phyloP scores from a whole-genome alignment of 2,113 vertebrate genomes.

The Talpa occidentalis region DNA sequence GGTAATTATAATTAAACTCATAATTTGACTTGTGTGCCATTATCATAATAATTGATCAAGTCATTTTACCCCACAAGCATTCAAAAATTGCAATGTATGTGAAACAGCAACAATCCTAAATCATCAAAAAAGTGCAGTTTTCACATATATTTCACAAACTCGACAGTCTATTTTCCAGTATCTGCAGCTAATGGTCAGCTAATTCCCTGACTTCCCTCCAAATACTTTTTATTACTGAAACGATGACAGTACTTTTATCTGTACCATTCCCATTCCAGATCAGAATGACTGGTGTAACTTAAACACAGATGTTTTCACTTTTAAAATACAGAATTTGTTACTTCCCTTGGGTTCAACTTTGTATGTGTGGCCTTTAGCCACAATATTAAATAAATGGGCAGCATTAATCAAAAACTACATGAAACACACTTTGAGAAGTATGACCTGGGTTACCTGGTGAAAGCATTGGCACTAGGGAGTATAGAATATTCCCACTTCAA shows the following conservation, averaged over 20 bases:
- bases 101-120: conserved; percentile 58
- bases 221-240: conserved; percentile 31
- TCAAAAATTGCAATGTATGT: conserved; percentile 43
- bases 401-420: conserved; percentile 42
- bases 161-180: not conserved
- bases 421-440: not conserved
- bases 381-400: conserved; percentile 1
- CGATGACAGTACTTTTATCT: conserved; percentile 55
- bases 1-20: conserved; percentile 84
- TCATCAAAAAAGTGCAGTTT: conserved; percentile 28
- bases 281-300: not conserved
- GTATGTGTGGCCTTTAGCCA: not conserved
- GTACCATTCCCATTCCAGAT: conserved; percentile 39
- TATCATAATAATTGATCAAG: conserved; percentile 84
- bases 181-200: not conserved
- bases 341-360: not conserved
- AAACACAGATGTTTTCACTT: conserved; percentile 25
- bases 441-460: not conserved
- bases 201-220: not conserved
- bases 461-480: not conserved
- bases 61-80: conserved; percentile 72
- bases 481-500: not conserved
- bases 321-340: conserved; percentile 53
- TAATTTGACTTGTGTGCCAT: conserved; percentile 81
- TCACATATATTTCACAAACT: not conserved